Base-by-base conservation (phyloP, 2,888 invertebrate genomes). In the Steinernema carpocapsae region DNA sequence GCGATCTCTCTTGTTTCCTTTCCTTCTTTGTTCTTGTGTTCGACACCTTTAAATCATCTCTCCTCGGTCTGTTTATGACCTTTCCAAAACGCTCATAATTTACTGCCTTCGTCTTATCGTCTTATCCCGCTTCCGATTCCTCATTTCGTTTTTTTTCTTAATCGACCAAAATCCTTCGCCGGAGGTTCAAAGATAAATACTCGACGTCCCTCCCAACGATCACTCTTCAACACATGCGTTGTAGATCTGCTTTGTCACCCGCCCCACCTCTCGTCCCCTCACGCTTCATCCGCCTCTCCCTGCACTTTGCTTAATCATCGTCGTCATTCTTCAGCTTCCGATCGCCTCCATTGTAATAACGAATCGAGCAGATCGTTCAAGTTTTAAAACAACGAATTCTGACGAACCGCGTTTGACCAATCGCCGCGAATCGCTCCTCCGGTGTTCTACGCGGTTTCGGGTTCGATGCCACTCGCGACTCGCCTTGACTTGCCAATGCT, bases 341-440 rank as follows among this genome's bases (percentile, higher is more conserved):
- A 29, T 64, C 29, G 32, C 32, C 12, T 12, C 64, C 32, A 37
- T 37, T 64, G 64, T 64, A 64, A 64, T 26, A 26, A 37, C n/a
- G n/a, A n/a, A n/a, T n/a, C n/a, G n/a, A n/a, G n/a, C 2, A 48
- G 17, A 48, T 48, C 19, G n/a, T 14, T n/a, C 2, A 48, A 17
- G 48, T 48, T 48, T 48, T 19, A 14, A 14, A 17, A 48, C n/a
- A 48, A 19, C 48, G n/a, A 37, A 6, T 37, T 37, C 37, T 37
- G 37, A 37, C 37, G 19, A 17, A 48, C 4, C 48, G 48, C 48
- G 48, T 48, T 48, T 48, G 48, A 48, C 19, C 3, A 48, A 48
- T 48, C 48, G 48, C 48, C 48, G 48, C 48, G 48, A 48, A 19
- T 17, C 48, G 48, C 48, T 48, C 14, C 48, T 17, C 19, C 48